phyloP scores from a whole-genome alignment of 1,140 invertebrate species.

The Saccostrea echinata region DNA sequence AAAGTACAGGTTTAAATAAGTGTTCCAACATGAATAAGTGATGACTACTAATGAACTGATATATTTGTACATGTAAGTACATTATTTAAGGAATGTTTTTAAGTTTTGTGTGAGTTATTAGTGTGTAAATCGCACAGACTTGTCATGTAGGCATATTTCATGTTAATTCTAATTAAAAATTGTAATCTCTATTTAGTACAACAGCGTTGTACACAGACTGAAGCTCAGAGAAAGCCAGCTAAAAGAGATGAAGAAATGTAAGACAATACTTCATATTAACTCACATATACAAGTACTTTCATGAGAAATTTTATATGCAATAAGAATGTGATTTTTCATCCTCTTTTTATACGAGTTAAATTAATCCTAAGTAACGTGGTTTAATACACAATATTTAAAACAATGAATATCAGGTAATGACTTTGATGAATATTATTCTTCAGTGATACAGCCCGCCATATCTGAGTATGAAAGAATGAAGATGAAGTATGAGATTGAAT shows the following conservation, averaged over 20 bases:
- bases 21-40: no score
- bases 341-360: no score
- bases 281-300: no score
- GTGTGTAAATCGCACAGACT: no score
- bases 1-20: not conserved
- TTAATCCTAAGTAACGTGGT: no score
- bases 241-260: constrained; percentile 54
- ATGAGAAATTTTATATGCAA: no score
- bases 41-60: not conserved
- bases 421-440: constrained; percentile 16
- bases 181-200: constrained; percentile 38
- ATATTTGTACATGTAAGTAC: no score
- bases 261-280: not conserved
- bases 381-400: no score
- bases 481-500: constrained; percentile 64
- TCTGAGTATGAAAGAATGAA: constrained; percentile 65
- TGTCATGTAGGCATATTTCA: no score
- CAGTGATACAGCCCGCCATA: constrained; percentile 65
- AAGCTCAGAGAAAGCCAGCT: constrained; percentile 52
- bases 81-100: no score
- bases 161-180: not conserved
- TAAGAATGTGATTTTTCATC: no score
- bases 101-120: no score
- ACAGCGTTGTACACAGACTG: constrained; percentile 24
- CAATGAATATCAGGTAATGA: not conserved